Percentiles rank a stretch among this genome's conserved stretches.
Conservation (phyloP, 2,113 vertebrate genomes). For the Sarotherodon lohbergeri region DNA sequence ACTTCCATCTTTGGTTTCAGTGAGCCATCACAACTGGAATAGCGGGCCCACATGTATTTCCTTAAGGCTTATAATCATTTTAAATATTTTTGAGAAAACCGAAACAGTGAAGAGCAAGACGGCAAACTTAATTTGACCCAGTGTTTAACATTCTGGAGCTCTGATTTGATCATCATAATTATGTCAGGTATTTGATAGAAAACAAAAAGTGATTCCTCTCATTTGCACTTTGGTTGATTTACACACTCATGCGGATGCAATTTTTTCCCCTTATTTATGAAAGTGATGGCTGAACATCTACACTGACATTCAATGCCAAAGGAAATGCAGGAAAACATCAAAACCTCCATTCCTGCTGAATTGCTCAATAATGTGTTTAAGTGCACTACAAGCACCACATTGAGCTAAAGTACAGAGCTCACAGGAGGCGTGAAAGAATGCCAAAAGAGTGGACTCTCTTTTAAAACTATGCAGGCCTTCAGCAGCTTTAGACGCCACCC, state of each 20-base stretch:
- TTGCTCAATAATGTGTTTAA: conserved; percentile 11
- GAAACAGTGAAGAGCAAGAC: neutral
- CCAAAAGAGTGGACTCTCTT: conserved; percentile 2
- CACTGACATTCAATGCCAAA: neutral
- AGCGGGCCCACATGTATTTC: conserved; percentile 5
- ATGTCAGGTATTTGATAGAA: neutral
- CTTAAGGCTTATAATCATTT: conserved; percentile 26
- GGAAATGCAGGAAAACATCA: neutral
- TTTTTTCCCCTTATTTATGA: neutral
- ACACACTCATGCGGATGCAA: neutral
- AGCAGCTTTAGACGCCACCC: conserved; percentile 15
- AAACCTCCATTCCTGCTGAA: conserved; percentile 3
- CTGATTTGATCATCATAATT: neutral
- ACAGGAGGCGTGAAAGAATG: neutral
- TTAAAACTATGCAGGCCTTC: conserved; percentile 1
- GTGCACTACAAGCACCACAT: neutral
- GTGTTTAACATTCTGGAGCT: neutral
- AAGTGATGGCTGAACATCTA: neutral
- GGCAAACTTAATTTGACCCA: neutral
- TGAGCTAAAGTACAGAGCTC: conserved; percentile 11
- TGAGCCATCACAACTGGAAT: conserved; percentile 31
- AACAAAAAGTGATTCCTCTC: neutral
- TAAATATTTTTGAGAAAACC: conserved; percentile 19
- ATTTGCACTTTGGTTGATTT: neutral
- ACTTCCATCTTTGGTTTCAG: conserved; percentile 43